Evolutionary conservation across 2,797 vertebrate species (phyloP).

Genomic region (Pampus argenteus): DNA sequence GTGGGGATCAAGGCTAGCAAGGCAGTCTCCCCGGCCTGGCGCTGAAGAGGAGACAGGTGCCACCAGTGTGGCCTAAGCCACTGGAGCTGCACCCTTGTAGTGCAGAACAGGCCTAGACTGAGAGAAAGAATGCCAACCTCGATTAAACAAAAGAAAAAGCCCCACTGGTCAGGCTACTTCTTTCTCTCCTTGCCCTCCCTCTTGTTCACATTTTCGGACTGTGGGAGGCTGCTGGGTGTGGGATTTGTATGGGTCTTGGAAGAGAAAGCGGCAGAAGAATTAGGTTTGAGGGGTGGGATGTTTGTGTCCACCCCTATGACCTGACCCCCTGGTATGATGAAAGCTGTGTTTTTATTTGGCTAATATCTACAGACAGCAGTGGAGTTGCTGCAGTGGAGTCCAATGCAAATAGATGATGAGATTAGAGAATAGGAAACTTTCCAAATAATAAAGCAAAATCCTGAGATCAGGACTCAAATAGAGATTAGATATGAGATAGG

Average conservation of each 20-base stretch:
- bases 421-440: slow-evolving; percentile 47
- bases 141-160: slow-evolving; percentile 66
- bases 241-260: slow-evolving; percentile 50
- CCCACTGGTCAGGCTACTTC: slow-evolving; percentile 50
- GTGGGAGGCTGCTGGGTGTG: slow-evolving; percentile 49
- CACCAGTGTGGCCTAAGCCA: slow-evolving; percentile 79
- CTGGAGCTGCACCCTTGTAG: slow-evolving; percentile 71
- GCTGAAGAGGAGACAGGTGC: slow-evolving; percentile 86
- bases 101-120: slow-evolving; percentile 61
- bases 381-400: slow-evolving; percentile 35
- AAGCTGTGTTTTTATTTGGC: slow-evolving; percentile 66
- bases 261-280: slow-evolving; percentile 49
- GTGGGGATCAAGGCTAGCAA: slow-evolving; percentile 80
- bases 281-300: slow-evolving; percentile 51
- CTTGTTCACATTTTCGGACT: slow-evolving; percentile 36
- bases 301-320: slow-evolving; percentile 65
- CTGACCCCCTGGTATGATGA: slow-evolving; percentile 62
- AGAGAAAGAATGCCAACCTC: slow-evolving; percentile 67
- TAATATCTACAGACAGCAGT: slow-evolving; percentile 59
- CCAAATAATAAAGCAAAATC: slow-evolving; percentile 57
- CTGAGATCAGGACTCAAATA: slow-evolving; percentile 29
- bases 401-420: slow-evolving; percentile 64
- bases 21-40: slow-evolving; percentile 79
- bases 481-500: slow-evolving; percentile 41
- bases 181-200: slow-evolving; percentile 10